phyloP scores from a whole-genome alignment of 1,140 invertebrate species.

The Gryllus bimaculatus region DNA sequence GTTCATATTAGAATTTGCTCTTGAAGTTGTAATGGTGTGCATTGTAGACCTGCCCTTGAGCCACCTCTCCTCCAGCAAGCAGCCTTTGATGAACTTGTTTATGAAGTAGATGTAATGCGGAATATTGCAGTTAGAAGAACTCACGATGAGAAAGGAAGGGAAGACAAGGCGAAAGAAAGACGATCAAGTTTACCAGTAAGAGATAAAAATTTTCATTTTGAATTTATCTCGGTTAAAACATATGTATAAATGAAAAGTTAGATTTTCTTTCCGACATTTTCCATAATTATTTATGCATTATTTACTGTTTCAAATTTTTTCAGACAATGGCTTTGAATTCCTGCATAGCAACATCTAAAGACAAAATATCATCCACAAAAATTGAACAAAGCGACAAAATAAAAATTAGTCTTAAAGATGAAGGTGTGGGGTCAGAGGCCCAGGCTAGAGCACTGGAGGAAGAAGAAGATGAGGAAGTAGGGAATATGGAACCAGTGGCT shows the following conservation, averaged over 20 bases:
- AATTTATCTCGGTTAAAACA: constrained; percentile 15
- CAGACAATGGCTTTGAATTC: constrained; percentile 23
- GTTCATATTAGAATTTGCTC: too few species aligned
- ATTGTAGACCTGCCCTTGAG: constrained; percentile 36
- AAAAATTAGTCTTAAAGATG: constrained; percentile 13
- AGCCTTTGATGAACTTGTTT: constrained; percentile 71
- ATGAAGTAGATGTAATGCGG: constrained; percentile 72
- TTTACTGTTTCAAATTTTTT: constrained; percentile 7
- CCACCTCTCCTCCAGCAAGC: constrained; percentile 64
- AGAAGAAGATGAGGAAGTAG: constrained; percentile 33
- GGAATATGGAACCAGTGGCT: constrained; percentile 44
- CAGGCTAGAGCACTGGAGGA: constrained; percentile 32
- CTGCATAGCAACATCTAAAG: constrained; percentile 19
- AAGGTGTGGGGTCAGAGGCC: constrained; percentile 9
- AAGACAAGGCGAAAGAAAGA: constrained; percentile 17
- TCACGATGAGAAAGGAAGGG: constrained; percentile 23
- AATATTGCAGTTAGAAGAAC: constrained; percentile 50
- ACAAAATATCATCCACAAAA: constrained; percentile 14
- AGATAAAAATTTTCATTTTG: constrained; percentile 11
- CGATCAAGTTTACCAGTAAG: constrained; percentile 30
- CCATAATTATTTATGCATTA: constrained; percentile 15
- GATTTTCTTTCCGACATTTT: neutral
- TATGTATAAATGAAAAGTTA: neutral
- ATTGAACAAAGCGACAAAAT: neutral
- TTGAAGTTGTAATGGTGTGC: neutral